Conservation (phyloP, 1,140 invertebrate species). For the Sarcophaga bullata region DNA sequence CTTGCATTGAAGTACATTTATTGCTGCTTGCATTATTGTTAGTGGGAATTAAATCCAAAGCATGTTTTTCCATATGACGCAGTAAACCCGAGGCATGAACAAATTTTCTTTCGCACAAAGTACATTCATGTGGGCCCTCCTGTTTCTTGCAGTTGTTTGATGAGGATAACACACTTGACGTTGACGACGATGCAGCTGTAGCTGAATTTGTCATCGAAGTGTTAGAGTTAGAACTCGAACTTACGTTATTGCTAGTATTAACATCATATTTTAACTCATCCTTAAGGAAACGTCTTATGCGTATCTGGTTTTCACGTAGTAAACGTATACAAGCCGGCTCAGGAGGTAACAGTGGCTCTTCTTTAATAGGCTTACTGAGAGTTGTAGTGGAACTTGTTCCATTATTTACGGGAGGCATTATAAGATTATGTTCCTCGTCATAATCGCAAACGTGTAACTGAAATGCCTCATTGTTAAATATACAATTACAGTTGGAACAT, state of each 20-base stretch:
- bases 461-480: slow-evolving; percentile 49
- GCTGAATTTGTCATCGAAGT: neutral
- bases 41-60: slow-evolving; percentile 54
- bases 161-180: neutral
- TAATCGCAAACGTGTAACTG: slow-evolving; percentile 51
- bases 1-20: slow-evolving; percentile 30
- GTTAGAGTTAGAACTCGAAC: neutral
- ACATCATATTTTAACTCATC: slow-evolving; percentile 60
- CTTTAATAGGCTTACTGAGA: slow-evolving; percentile 33
- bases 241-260: slow-evolving; percentile 26
- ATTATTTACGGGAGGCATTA: neutral
- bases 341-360: slow-evolving; percentile 38
- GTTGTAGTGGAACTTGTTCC: neutral
- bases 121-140: slow-evolving; percentile 58
- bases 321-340: slow-evolving; percentile 46
- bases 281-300: slow-evolving; percentile 56
- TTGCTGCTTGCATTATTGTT: slow-evolving; percentile 25
- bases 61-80: slow-evolving; percentile 64
- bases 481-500: slow-evolving; percentile 51
- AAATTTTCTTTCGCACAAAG: slow-evolving; percentile 62
- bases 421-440: slow-evolving; percentile 44
- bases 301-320: slow-evolving; percentile 56
- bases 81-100: slow-evolving; percentile 61
- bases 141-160: slow-evolving; percentile 45
- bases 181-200: neutral